Evolutionary conservation across 2,888 invertebrate genomes (phyloP), one percentile per base, ranked within the genome.

Genomic region (Lochmaea capreae): DNA sequence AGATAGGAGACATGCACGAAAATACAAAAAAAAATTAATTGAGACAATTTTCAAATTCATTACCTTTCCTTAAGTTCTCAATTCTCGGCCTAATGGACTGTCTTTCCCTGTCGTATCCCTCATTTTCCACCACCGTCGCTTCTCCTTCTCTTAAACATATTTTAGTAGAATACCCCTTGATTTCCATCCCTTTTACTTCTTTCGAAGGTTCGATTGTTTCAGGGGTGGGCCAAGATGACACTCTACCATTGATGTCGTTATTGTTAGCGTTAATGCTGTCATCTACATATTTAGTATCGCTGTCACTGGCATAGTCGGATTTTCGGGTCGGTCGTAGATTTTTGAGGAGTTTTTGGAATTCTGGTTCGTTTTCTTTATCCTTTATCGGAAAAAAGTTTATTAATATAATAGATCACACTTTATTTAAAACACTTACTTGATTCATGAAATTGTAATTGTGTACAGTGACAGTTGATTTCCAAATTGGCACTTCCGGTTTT

Each of bases 101-200:
- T 76, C 78, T 78, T n/a, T 80, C 81, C 46, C 75, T 74, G n/a
- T 79, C 79, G 43, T 71, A 77, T n/a, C 71, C 65, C 46, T 79
- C 81, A 76, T 82, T 86, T 78, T 87, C 87, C 39, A 89, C 85
- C 18, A 88, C 87, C 6, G 86, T 87, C 1, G 87, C 86, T 76
- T 88, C 87, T 3, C 87, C 88, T 69, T 86, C 83, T 8, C 88
- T 88, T 77, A 89, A 87, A 83, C 91, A 90, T 69, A 91, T 89
- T 82, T 90, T 90, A 0, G 91, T 91, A 0, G 91, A 91, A 82
- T 89, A 91, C 14, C 89, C 89, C 80, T 86, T 89, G 70, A 77
- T 81, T 79, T 85, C 85, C 16, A 78, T 79, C 59, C 83, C 82
- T 61, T 77, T 75, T 43, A 80, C 74, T 68, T 87, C 86, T 78